A percentile compares a stretch with the other conserved stretches of the same genome.
Evolutionary conservation across 2,113 vertebrate species (phyloP).

Genomic region (Python bivittatus): DNA sequence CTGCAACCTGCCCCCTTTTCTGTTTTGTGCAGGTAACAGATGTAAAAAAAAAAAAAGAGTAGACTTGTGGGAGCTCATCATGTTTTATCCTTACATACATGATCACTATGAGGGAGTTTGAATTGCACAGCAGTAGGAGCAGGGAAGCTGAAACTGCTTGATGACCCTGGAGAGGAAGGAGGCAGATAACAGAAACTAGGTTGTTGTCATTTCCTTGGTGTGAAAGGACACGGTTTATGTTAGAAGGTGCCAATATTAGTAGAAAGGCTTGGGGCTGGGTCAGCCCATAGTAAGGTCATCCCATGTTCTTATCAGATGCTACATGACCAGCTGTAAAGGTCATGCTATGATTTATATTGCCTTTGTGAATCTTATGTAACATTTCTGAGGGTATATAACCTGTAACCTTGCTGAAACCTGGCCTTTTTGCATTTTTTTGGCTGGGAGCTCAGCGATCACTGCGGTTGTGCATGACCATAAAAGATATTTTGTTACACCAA

Average conservation of each 20-base stretch:
- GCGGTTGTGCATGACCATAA: not conserved
- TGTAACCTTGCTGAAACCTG: not conserved
- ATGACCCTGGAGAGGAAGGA: not conserved
- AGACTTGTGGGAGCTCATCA: not conserved
- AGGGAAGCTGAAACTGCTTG: not conserved
- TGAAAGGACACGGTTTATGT: not conserved
- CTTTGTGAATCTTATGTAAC: not conserved
- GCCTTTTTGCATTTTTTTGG: not conserved
- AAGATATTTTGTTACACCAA: not conserved
- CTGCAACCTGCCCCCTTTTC: not conserved
- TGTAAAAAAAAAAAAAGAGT: not conserved
- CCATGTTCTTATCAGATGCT: not conserved
- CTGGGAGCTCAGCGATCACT: not conserved
- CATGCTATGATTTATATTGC: not conserved
- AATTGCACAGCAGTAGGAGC: not conserved
- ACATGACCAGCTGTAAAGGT: not conserved
- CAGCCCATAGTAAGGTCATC: not conserved
- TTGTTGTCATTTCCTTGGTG: not conserved
- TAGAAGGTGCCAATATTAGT: not conserved
- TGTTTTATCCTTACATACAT: not conserved
- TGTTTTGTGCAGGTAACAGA: not conserved
- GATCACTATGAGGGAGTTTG: not conserved
- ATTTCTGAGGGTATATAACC: not conserved
- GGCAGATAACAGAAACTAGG: not conserved
- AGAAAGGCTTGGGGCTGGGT: not conserved